These are phyloP conservation scores for Pterois miles DNA, from an alignment of 2,797 vertebrate species.

Conservation along the genomic window DNA sequence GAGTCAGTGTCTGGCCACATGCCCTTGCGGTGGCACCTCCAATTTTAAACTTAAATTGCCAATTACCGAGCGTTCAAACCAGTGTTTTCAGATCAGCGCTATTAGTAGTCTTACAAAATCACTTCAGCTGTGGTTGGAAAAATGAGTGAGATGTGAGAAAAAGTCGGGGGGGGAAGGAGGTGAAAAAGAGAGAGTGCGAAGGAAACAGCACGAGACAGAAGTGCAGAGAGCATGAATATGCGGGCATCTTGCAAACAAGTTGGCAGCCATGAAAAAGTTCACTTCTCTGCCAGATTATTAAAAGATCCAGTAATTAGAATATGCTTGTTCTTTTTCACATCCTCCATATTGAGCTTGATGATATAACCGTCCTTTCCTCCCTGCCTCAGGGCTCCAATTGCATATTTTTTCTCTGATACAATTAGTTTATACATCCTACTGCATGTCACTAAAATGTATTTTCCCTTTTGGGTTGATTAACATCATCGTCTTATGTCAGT, in stretches of 20 bases:
- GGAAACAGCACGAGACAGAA: conserved; percentile 22
- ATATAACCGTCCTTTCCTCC: neutral
- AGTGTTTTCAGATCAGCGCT: conserved; percentile 24
- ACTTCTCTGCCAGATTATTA: neutral
- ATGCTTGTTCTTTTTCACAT: neutral
- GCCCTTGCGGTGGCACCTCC: conserved; percentile 12
- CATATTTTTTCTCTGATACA: neutral
- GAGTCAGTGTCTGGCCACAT: neutral
- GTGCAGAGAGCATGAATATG: neutral
- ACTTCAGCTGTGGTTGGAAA: conserved; percentile 13
- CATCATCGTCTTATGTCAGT: neutral
- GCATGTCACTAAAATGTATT: neutral
- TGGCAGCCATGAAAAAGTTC: conserved; percentile 7
- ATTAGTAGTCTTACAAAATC: conserved; percentile 39
- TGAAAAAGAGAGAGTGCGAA: conserved; percentile 35
- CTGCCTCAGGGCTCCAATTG: neutral
- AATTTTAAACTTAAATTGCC: conserved; percentile 35
- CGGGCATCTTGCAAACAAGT: conserved; percentile 1
- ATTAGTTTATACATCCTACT: neutral
- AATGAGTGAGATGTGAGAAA: conserved; percentile 32
- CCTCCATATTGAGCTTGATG: neutral
- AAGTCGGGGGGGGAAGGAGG: neutral
- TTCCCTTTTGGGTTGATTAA: neutral
- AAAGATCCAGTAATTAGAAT: neutral
- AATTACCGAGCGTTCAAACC: conserved; percentile 18